phyloP scores from a whole-genome alignment of 1,140 invertebrate genomes.

The Musca domestica region DNA sequence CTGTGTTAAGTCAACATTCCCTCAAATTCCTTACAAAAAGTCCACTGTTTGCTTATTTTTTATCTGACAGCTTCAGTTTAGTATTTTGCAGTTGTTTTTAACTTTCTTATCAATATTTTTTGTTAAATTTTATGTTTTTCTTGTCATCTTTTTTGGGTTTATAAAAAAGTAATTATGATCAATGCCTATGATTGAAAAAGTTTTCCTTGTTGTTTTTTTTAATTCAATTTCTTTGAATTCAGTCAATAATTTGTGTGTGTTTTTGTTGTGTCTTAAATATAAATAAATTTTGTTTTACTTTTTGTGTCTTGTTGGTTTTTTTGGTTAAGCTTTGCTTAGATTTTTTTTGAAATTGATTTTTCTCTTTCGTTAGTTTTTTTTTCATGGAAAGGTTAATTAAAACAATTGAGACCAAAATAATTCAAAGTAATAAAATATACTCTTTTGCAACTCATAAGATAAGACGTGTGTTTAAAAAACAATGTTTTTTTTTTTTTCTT shows the following conservation, averaged over 20 bases:
- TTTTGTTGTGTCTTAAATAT: not conserved
- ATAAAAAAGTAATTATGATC: not conserved
- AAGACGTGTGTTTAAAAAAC: not conserved
- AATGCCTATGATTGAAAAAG: not conserved
- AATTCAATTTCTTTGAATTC: constrained; percentile 21
- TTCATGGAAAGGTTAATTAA: not conserved
- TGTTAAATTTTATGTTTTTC: not conserved
- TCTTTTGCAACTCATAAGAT: constrained; percentile 8
- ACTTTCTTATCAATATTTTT: no score
- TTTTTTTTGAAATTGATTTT: no score
- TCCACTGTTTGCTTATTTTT: no score
- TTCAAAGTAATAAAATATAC: not conserved
- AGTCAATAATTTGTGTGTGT: constrained; percentile 15
- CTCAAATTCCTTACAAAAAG: no score
- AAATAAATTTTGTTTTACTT: not conserved
- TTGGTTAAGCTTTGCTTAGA: constrained; percentile 20
- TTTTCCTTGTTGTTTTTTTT: constrained; percentile 16
- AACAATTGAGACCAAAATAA: not conserved
- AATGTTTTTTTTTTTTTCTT: no score
- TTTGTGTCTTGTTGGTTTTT: constrained; percentile 1
- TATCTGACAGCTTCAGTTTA: not conserved
- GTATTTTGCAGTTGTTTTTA: not conserved
- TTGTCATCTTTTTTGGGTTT: not conserved
- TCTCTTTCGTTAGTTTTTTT: not conserved
- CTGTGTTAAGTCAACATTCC: no score